phyloP scores from a whole-genome alignment of 2,888 invertebrate species.

The Drosophila kokeensis region DNA sequence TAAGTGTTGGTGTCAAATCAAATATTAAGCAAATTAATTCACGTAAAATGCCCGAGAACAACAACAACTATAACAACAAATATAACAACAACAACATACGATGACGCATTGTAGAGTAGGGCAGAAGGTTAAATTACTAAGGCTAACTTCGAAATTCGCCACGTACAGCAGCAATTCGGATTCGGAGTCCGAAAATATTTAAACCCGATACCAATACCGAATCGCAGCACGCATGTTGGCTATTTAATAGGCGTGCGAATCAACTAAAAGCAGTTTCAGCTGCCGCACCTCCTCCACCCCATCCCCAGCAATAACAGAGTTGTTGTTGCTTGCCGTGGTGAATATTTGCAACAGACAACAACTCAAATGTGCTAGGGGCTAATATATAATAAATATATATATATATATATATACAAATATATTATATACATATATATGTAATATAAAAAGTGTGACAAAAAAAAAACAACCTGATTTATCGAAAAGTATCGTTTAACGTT shows the following conservation, averaged over 20 bases:
- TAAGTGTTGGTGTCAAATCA: slow-evolving; percentile 59
- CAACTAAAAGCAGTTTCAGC: slow-evolving; percentile 42
- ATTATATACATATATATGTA: not conserved
- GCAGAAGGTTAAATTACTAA: slow-evolving; percentile 80
- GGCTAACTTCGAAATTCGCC: slow-evolving; percentile 71
- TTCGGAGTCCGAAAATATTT: slow-evolving; percentile 63
- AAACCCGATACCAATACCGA: slow-evolving; percentile 56
- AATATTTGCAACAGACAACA: slow-evolving; percentile 43
- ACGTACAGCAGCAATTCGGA: slow-evolving; percentile 70
- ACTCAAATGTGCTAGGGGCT: slow-evolving; percentile 22
- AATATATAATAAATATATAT: not conserved
- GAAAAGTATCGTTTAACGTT: slow-evolving; percentile 10
- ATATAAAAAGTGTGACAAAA: slow-evolving; percentile 24
- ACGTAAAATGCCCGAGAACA: slow-evolving; percentile 37
- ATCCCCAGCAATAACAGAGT: slow-evolving; percentile 49
- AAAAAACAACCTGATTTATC: slow-evolving; percentile 13
- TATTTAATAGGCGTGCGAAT: slow-evolving; percentile 66
- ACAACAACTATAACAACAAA: slow-evolving; percentile 12
- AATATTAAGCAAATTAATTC: slow-evolving; percentile 66
- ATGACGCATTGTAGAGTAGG: slow-evolving; percentile 84
- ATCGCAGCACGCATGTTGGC: slow-evolving; percentile 63
- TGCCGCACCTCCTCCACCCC: slow-evolving; percentile 15
- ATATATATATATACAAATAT: not conserved
- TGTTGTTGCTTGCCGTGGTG: slow-evolving; percentile 43
- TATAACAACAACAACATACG: slow-evolving; percentile 50